Conservation (phyloP, 2,888 invertebrate genomes). For the Perithous albicinctus region DNA sequence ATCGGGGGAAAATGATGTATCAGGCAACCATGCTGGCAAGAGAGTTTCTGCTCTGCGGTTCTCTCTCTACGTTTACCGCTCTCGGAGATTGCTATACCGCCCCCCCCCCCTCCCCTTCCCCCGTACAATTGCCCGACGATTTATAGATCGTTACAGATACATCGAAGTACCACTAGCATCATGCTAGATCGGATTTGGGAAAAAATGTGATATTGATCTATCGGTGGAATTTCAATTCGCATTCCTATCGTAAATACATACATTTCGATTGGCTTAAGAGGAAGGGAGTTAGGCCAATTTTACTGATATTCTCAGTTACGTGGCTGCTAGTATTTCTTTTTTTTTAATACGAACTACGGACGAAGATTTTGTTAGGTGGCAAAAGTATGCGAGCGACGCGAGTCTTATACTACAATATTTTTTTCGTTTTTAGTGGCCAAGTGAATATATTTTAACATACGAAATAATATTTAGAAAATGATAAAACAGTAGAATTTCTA, state of each 20-base stretch:
- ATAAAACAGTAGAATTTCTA: too few relatives aligned
- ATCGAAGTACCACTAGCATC: neutral
- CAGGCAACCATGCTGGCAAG: conserved; percentile 62
- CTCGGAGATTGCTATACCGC: conserved; percentile 11
- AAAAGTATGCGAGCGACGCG: too few relatives aligned
- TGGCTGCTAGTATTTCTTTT: too few relatives aligned
- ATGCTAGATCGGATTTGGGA: neutral
- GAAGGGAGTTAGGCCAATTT: too few relatives aligned
- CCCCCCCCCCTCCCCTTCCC: conserved; percentile 20
- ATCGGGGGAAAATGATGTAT: conserved; percentile 68
- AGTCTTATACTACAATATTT: too few relatives aligned
- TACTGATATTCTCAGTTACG: too few relatives aligned
- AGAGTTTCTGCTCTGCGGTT: conserved; percentile 26
- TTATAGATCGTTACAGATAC: conserved; percentile 23
- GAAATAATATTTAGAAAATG: too few relatives aligned
- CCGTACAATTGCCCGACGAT: conserved; percentile 28
- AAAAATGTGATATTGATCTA: conserved; percentile 16
- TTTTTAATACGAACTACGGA: too few relatives aligned
- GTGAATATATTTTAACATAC: too few relatives aligned
- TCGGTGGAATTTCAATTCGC: conserved; percentile 7
- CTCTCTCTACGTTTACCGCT: conserved; percentile 15
- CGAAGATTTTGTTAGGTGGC: too few relatives aligned
- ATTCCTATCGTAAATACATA: neutral
- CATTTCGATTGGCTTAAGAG: too few relatives aligned
- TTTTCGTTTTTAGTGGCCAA: too few relatives aligned